Base-by-base conservation (phyloP, 2,888 invertebrate species). In the Polyommatus iphigenia region DNA sequence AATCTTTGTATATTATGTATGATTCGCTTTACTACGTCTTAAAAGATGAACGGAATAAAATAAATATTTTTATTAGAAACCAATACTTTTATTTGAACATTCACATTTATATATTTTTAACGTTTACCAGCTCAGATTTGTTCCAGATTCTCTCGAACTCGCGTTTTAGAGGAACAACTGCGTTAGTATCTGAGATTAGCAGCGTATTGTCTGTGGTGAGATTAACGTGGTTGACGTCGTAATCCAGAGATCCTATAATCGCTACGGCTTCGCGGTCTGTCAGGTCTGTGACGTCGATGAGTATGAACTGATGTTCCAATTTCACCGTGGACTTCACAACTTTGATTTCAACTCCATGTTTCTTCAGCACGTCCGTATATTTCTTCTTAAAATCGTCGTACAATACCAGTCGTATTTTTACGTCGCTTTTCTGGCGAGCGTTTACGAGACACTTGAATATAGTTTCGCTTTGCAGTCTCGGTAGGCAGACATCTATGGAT, bases 101-200 rank as follows among this genome's bases (percentile, higher is more conserved):
- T 29, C 20, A 67, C n/a, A 57, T 13, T 32, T 57, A 76, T 41
- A 46, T n/a, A 41, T 54, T 78, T 57, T 50, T 77, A 59, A 41
- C 57, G 20, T 62, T 36, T 54, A n/a, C 6, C 6, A 41, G 46
- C 18, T 54, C 62, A 72, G 72, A 29, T 32, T 75, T 50, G 3
- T 75, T 80, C 91, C 91, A 91, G 67, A 91, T 82, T 80, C 91
- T 84, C 24, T 90, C 85, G 76, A 91, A 92, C 83, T 91, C 91
- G 15, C 79, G 82, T 77, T 84, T 85, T 24, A 92, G 81, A 15
- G 85, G 80, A n/a, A 76, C 81, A 24, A 90, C 80, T 0, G 91
- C 85, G 0, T 79, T 36, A 0, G 59, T 7, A 29, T 91, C 89
- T 0, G 91, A 89, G 2, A 88, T 89, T 20, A 92, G 81, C 8